Evolutionary conservation across 2,888 invertebrate species (phyloP), one percentile per base, ranked within the genome.

Genomic region (Standfussiana lucernea): DNA sequence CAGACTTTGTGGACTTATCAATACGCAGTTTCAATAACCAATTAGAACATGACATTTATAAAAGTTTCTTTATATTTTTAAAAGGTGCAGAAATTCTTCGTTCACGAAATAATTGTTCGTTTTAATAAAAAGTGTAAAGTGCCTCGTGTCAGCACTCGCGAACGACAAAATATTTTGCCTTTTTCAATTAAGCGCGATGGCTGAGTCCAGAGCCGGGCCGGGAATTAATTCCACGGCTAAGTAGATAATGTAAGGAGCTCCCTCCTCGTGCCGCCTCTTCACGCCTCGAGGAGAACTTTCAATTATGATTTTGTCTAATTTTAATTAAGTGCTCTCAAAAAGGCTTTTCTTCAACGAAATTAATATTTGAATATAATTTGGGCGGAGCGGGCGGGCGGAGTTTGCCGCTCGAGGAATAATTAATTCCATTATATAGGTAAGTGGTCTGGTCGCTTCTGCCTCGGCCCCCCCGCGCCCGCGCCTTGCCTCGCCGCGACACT

Each of bases 351-450:
- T 94, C 95, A 94, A 93, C 94, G 95, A 96, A 97, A 96, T 97
- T 97, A 96, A 96, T 97, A 97, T 96, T 97, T 96, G 96, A 96
- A 96, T 96, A 96, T 96, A 97, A 97, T 96, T 96, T 96, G 92
- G 96, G 96, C 93, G 94, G 96, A 94, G 93, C 96, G 95, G 93
- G 96, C 95, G 92, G 96, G 95, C 95, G 95, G 95, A 97, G 95
- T 95, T 97, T 95, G 96, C 97, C 91, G 97, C 93, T 92, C 95
- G 94, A 95, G 91, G 94, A 96, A 96, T 96, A 96, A 96, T 96
- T 96, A 96, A 96, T 96, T 96, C 95, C 92, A 95, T 96, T 96
- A 95, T 94, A 91, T 93, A 93, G 93, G 93, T 93, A 94, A 95
- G 95, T 95, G 94, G 94, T 93, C 92, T 93, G 93, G 91, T 91